Evolutionary conservation across 1,140 invertebrate genomes (phyloP), one percentile per base, ranked within the genome.

Genomic region (Drosophila biarmipes): DNA sequence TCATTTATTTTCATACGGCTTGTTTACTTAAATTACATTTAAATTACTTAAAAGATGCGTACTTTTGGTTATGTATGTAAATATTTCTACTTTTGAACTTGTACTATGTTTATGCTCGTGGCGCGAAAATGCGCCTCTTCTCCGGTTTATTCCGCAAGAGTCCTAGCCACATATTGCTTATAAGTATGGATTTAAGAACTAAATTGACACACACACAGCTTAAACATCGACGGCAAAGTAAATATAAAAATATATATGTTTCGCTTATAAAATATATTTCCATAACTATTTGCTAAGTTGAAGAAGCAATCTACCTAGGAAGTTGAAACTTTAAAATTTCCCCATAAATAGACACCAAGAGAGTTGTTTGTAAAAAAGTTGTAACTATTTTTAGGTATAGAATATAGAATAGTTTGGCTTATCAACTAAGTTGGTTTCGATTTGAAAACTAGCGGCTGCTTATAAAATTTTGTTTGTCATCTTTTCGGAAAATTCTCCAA

Each of bases 271-370:
- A 57, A 71, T 56, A 71, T 51, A 46, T 61, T 73, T 56, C 27
- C 42, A 75, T 86, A 81, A 81, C 53, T 80, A 86, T 80, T 86
- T 19, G 73, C 78, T 87, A 87, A 48, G 59, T 58, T 21, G 35
- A 86, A 86, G 74, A 86, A 86, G 82, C 82, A 51, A 62, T 66
- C 82, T 86, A 86, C 69, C 82, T 86, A 81, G 45, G 69, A 80
- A 77, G 45, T 53, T 78, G 71, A 79, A 85, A 73, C 66, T 57
- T 69, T 81, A 43, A 63, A 62, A 58, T 67, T 51, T 45, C 40
- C 38, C 52, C 61, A 75, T 90, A 86, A 81, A 82, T 90, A 90
- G 86, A 90, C 86, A 90, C 87, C 86, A 79, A 90, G 86, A 90
- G 68, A 81, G 82, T 82, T 86, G 46, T 58, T 80, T 76, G 71